Evolutionary conservation across 2,888 invertebrate species (phyloP), one percentile per base, ranked within the genome.

Genomic region (Coleophora deauratella): DNA sequence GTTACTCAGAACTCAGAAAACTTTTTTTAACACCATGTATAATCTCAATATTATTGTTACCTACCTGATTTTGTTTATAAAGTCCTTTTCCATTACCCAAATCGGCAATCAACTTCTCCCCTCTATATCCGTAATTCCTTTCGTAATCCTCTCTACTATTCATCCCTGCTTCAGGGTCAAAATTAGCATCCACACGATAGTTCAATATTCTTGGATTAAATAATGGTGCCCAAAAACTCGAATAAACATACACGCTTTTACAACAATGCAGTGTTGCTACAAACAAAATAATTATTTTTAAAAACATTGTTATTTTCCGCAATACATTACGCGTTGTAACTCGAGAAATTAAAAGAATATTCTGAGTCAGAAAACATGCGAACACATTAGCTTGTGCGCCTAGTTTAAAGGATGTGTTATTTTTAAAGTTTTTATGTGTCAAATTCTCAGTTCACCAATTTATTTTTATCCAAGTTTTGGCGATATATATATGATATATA

Each of bases 161-260:
- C 38, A 47, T 62, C 0, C 71, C 82, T 0, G 55, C 58, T 0
- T 64, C 57, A 0, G 74, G 72, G 10, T 72, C 57, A 45, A 82
- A 79, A 1, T 56, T 51, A 0, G 60, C 55, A 27, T 79, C 79
- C 4, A 84, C 75, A 4, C 67, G 55, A 41, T 81, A 84, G 44
- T 73, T 72, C 6, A 84, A 51, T 37, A 78, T 66, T 13, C 62
- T 60, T 0, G 71, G 67, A 46, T 81, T 66, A 31, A 64, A 72
- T 28, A 84, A 47, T 8, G 84, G 81, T 37, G 74, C 77, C 74
- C 76, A 85, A 56, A 85, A 85, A 60, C 76, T 77, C 0, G 82
- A 84, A 50, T 68, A 72, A 2, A 73, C 42, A 10, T 53, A 50
- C 9, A 55, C 58, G 37, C 61, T 50, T 10, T 66, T 64, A 44